Percentiles rank a stretch among this genome's conserved stretches.
Evolutionary conservation across 2,113 vertebrate genomes (phyloP).

Genomic region (Antechinus stuartii): DNA sequence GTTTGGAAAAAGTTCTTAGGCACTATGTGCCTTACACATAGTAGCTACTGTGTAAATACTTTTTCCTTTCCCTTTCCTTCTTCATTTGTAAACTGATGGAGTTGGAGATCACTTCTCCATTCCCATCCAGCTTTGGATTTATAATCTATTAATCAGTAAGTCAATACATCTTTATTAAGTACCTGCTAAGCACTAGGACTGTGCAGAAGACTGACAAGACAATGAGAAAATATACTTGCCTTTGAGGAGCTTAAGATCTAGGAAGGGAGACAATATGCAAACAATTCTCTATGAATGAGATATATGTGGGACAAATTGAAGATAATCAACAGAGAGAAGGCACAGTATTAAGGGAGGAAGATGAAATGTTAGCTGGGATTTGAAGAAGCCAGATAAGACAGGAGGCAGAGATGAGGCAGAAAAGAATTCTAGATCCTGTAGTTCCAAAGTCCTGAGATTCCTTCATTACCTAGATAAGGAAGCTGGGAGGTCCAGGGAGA

Average conservation of each 20-base stretch:
- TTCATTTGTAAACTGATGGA: neutral
- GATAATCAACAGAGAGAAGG: neutral
- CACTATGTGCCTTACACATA: neutral
- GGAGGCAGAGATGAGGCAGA: neutral
- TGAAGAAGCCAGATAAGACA: neutral
- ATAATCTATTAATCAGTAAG: neutral
- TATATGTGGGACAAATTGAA: neutral
- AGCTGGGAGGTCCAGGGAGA: neutral
- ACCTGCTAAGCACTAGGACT: neutral
- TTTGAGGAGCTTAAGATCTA: neutral
- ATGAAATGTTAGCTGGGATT: neutral
- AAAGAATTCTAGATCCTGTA: neutral
- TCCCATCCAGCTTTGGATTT: neutral
- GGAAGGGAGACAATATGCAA: neutral
- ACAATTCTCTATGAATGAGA: neutral
- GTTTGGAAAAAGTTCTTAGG: neutral
- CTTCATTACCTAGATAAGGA: neutral
- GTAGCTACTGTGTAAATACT: neutral
- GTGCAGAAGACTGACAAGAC: neutral
- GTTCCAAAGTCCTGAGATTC: neutral
- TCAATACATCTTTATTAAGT: neutral
- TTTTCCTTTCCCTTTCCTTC: neutral
- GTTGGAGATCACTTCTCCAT: neutral
- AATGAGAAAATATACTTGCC: neutral
- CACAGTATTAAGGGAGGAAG: neutral